Base-by-base conservation (phyloP, 1,140 invertebrate species). In the Cherax quadricarinatus region DNA sequence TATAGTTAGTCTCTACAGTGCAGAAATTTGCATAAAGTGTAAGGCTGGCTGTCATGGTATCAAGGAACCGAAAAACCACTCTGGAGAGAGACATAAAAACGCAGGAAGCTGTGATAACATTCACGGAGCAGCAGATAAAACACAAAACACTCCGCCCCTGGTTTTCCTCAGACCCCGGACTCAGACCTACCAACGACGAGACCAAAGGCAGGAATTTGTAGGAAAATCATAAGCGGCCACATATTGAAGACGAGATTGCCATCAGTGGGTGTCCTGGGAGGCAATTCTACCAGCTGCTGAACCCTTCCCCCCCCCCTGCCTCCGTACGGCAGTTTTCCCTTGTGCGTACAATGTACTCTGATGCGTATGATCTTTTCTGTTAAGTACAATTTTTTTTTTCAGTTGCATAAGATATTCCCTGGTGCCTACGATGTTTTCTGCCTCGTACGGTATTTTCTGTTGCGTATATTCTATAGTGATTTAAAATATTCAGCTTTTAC, bases 141-240 rank as follows among this genome's bases (percentile, higher is more conserved):
- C 70, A 75, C 70, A 75, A 75, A 41, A 75, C n/a, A 75, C 70
- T 7, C n/a, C 70, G n/a, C 70, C 70, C n/a, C 53, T 21, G 70
- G 62, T 21, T 66, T 21, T 66, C 62, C 62, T 66, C 62, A 66
- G 62, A 18, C 62, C 62, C 14, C 0, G 14, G 14, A 1, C 57
- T 3, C 14, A 70, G 21, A 70, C 66, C 66, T 21, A 12, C 70
- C 70, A 30, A 75, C 70, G 70, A 75, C 24, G 70, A 75, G 70
- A 75, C 1, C 24, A 75, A 75, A 75, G 70, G 70, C 70, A 75
- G n/a, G 70, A 75, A 75, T 75, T 75, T 75, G 70, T 30, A 75
- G 4, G 70, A 75, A 30, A 75, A 75, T 75, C 70, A 75, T 75
- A 75, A 75, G 70, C 70, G 7, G 24, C 3, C 4, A 75, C 70